Evolutionary conservation across 2,797 vertebrate genomes (phyloP), one percentile per base, ranked within the genome.

Genomic region (Melanotaenia maccullochi): DNA sequence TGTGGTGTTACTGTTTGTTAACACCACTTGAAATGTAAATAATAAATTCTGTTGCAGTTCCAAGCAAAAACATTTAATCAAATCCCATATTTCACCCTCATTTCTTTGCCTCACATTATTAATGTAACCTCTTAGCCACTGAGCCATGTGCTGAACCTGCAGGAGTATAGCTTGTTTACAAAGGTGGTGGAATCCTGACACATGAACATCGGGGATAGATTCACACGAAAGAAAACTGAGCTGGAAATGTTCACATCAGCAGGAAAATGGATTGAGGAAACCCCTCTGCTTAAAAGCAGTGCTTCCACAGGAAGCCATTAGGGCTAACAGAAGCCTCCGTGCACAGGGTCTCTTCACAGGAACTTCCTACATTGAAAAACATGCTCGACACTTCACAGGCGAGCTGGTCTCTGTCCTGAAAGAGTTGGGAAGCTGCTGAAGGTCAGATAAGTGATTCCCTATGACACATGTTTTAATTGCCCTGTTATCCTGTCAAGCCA

Each of bases 221-320:
- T 90, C 76, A 75, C 85, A 83, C 9, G 20, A 83, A 58, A 71
- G 70, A 71, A 76, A 68, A 58, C 16, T 58, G 65, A 74, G 81
- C 51, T 88, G 88, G 89, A 93, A 93, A 92, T 74, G 73, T 90
- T 89, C 81, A 83, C 85, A 87, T 90, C 90, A 92, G 92, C 88
- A 73, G 90, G 90, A 93, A 92, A 91, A 84, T 42, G 57, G 65
- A 71, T 76, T 77, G 76, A 90, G 92, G 91, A 93, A 92, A 91
- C 75, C 85, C 87, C 85, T 90, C 85, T 59, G 66, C 76, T 79
- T 77, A 88, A 85, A 79, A 78, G 74, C 71, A 65, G 67, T 35
- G 73, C 89, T 91, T 93, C 91, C 90, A 87, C 91, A 93, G 93
- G 93, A 94, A 93, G 75, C 83, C 80, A 80, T 90, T 75, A 67